Conservation (phyloP, 2,113 vertebrate species). For the Emydocephalus ijimae region DNA sequence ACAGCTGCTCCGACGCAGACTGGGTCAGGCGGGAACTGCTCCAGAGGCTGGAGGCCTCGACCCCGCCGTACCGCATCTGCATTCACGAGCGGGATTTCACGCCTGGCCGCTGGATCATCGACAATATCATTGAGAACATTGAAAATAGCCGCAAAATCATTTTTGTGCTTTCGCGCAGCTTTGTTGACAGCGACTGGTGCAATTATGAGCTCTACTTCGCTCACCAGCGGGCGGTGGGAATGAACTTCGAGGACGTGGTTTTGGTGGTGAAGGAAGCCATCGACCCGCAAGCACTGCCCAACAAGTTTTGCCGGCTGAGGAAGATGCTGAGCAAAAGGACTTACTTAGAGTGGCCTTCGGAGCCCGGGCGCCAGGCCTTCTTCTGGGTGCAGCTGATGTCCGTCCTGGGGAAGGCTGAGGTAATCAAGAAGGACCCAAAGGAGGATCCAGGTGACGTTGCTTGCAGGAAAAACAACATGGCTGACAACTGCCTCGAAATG, state of each 20-base stretch:
- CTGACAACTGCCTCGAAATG: background rate
- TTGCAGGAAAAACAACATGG: accelerated
- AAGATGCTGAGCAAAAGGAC: slow-evolving; percentile 79
- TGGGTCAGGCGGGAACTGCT: slow-evolving; percentile 80
- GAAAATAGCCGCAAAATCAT: slow-evolving; percentile 82
- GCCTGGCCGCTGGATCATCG: slow-evolving; percentile 84
- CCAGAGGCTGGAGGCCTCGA: slow-evolving; percentile 68
- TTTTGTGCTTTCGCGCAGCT: slow-evolving; percentile 78
- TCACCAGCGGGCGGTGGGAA: slow-evolving; percentile 79
- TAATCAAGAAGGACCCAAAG: accelerated
- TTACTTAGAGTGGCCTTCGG: slow-evolving; percentile 82
- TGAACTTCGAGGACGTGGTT: slow-evolving; percentile 75
- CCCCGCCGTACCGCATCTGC: slow-evolving; percentile 76
- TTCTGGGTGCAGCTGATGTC: slow-evolving; percentile 81
- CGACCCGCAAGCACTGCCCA: slow-evolving; percentile 69
- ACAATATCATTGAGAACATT: slow-evolving; percentile 87
- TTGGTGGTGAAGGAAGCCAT: slow-evolving; percentile 80
- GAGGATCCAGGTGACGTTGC: accelerated
- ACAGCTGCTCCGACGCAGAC: slow-evolving; percentile 76
- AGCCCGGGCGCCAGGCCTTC: slow-evolving; percentile 70
- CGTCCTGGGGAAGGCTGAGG: slow-evolving; percentile 70
- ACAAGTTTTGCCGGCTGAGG: slow-evolving; percentile 78
- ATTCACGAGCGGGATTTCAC: slow-evolving; percentile 85
- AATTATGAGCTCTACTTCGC: slow-evolving; percentile 88
- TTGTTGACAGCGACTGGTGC: slow-evolving; percentile 87